Base-by-base conservation (phyloP, 2,797 vertebrate genomes). In the Acanthopagrus latus region DNA sequence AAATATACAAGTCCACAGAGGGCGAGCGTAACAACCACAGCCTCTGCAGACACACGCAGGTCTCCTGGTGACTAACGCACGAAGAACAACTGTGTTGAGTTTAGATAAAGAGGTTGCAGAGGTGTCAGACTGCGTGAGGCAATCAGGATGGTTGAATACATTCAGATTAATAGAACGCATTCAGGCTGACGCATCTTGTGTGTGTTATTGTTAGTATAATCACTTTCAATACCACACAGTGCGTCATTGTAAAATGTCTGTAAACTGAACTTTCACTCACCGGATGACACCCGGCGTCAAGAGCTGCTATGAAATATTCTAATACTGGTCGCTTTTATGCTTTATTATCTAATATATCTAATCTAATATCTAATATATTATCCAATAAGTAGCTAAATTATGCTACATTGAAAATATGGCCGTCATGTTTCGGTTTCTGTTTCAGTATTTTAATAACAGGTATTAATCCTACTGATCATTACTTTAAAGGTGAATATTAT, bases 151-250 rank as follows among this genome's bases (percentile, higher is more conserved):
- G 63, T 52, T 4, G 2, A 27, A 27, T 4, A 27, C 27, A 27
- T 27, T 27, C 7, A 33, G 52, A 73, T 60, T 10, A 64, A 70
- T 16, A 47, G 4, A 64, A 71, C 47, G 74, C 52, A 44, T 13
- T 50, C 13, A 48, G 7, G 23, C 13, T 46, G 38, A 38, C 38
- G 38, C 38, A 38, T 38, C 38, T 38, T 2, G 2, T 38, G 38
- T 38, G 38, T 38, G 38, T 38, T 38, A 38, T 38, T 38, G 38
- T 38, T 2, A 38, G 38, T 38, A 38, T 38, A 38, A 10, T 38
- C 38, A 8, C 38, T 44, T 14, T 46, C 44, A 46, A 4, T 46
- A 46, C 44, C 44, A 46, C 11, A 38, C 13, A 58, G 20, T 62
- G 27, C 17, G 18, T 57, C 25, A 13, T 33, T 64, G 59, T 66